Conservation (phyloP, 2,797 vertebrate genomes). For the Alectoris magna region DNA sequence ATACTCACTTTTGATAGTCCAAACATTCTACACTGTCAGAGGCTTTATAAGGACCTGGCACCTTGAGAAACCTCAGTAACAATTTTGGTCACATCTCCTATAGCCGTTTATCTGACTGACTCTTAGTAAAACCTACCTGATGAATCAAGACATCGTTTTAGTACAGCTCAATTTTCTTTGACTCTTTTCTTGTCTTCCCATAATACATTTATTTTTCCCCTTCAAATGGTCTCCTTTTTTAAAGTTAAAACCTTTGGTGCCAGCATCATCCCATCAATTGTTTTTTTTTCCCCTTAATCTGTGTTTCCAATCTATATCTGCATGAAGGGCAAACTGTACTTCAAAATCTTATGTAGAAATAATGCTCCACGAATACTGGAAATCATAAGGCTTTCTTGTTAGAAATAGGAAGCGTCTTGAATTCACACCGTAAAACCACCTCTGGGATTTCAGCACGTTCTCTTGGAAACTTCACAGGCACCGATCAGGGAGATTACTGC, state of each 20-base stretch:
- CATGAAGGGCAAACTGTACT: background rate
- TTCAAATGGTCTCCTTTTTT: background rate
- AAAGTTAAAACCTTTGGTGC: background rate
- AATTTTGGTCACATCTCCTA: background rate
- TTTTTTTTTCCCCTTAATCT: background rate
- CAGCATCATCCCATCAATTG: background rate
- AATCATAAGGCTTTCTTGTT: background rate
- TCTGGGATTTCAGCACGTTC: background rate
- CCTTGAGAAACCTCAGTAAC: background rate
- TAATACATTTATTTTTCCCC: background rate
- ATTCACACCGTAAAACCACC: background rate
- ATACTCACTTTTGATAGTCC: background rate
- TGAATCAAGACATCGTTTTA: background rate
- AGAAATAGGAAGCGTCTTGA: background rate
- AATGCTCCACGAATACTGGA: background rate
- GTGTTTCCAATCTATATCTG: background rate
- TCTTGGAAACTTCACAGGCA: background rate
- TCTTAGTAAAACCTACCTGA: background rate
- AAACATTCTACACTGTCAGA: background rate
- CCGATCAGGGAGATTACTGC: background rate
- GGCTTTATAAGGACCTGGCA: background rate
- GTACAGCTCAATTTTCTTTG: slow-evolving; percentile 18
- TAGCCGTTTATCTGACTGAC: background rate
- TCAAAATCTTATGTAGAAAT: background rate
- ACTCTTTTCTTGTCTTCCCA: background rate